Conservation (phyloP, 2,113 vertebrate genomes). For the Poeciliopsis retropinna region DNA sequence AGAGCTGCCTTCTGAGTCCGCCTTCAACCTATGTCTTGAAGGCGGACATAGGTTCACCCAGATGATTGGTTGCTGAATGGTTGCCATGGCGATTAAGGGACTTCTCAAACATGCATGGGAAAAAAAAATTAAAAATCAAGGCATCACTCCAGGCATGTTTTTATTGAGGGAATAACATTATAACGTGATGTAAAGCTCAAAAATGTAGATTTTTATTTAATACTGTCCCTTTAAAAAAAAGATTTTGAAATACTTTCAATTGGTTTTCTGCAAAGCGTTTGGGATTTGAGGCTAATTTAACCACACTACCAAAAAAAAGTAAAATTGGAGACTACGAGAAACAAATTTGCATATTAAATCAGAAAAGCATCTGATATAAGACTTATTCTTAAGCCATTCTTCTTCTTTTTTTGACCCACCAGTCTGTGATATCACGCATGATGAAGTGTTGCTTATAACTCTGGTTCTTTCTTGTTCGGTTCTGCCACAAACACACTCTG, state of each 20-base stretch:
- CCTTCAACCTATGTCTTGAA: no score
- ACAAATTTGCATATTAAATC: neutral
- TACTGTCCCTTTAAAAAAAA: neutral
- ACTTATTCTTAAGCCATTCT: constrained; percentile 18
- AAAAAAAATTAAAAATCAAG: no score
- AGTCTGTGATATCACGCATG: constrained; percentile 26
- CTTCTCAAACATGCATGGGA: no score
- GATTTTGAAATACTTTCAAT: neutral
- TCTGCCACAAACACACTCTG: constrained; percentile 31
- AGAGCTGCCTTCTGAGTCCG: no score
- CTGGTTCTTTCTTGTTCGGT: constrained; percentile 14
- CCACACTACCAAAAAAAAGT: neutral
- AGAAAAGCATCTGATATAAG: neutral
- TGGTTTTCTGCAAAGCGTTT: neutral
- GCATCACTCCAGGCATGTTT: no score
- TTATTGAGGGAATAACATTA: no score
- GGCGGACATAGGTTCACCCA: no score
- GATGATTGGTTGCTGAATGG: no score
- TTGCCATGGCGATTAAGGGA: no score
- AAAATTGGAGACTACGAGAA: neutral
- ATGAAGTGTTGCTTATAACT: constrained; percentile 46
- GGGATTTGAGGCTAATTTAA: neutral
- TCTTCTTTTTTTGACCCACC: neutral
- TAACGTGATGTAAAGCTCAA: no score
- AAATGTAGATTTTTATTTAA: no score